Percentiles rank a stretch among this genome's conserved stretches.
Conservation (phyloP, 2,888 invertebrate species). For the Calliopum simillimum region DNA sequence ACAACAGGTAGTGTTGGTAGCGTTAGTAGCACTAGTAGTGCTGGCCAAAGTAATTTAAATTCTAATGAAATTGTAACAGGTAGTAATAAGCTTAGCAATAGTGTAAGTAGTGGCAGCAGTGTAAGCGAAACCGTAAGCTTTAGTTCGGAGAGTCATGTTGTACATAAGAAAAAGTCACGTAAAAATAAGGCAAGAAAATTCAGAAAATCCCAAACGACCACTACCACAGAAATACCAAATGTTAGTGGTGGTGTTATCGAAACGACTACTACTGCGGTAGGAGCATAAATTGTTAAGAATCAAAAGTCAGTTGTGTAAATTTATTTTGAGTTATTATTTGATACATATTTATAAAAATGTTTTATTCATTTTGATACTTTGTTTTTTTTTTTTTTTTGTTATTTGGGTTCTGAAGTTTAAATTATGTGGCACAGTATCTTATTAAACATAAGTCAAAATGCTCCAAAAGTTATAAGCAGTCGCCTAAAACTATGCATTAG, state of each 20-base stretch:
- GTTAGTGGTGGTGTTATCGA: constrained; percentile 39
- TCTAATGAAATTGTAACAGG: constrained; percentile 11
- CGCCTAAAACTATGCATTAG: too few relatives aligned
- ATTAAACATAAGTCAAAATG: too few relatives aligned
- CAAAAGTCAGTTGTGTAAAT: too few relatives aligned
- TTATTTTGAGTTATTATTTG: too few relatives aligned
- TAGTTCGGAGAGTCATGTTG: constrained; percentile 62
- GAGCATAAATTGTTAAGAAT: too few relatives aligned
- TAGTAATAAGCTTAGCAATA: constrained; percentile 42
- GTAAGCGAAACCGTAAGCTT: constrained; percentile 59
- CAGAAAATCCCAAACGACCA: constrained; percentile 37
- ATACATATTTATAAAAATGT: too few relatives aligned
- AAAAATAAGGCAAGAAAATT: constrained; percentile 40
- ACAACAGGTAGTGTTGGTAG: constrained; percentile 43
- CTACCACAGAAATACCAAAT: not conserved
- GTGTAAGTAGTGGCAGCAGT: constrained; percentile 47
- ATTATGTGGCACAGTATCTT: too few relatives aligned
- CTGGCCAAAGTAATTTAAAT: constrained; percentile 41
- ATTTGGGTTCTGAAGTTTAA: too few relatives aligned
- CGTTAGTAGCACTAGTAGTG: constrained; percentile 32
- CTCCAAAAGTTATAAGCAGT: too few relatives aligned
- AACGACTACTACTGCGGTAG: constrained; percentile 1
- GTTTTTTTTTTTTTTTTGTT: too few relatives aligned
- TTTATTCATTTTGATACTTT: too few relatives aligned
- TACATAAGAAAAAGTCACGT: constrained; percentile 56